phyloP scores from a whole-genome alignment of 1,140 invertebrate species.

The Pseudomyrmex pallidus region DNA sequence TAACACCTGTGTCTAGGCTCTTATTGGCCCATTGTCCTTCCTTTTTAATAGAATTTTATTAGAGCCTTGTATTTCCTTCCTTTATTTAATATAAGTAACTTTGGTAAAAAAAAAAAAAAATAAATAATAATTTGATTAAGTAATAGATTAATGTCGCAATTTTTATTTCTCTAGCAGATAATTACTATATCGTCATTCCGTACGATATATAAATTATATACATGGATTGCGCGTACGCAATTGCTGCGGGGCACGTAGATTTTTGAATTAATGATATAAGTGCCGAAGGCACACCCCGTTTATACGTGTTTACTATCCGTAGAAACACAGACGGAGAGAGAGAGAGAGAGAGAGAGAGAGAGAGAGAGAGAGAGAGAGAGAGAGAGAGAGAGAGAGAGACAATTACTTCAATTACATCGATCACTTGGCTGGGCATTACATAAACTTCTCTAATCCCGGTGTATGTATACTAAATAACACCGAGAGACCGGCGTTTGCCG shows the following conservation, averaged over 20 bases:
- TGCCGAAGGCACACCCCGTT: constrained; percentile 52
- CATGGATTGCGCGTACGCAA: constrained; percentile 27
- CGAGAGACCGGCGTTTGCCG: background rate
- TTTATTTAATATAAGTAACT: no score
- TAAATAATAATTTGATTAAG: no score
- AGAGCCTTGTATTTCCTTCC: no score
- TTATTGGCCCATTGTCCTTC: no score
- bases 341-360: no score
- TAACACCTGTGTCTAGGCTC: no score
- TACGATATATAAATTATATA: constrained; percentile 48
- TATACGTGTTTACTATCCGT: constrained; percentile 23
- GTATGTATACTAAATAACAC: constrained; percentile 6
- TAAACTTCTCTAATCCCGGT: constrained; percentile 39
- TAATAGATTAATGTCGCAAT: no score
- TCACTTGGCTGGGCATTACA: constrained; percentile 9
- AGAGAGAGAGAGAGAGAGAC: no score
- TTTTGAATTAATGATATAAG: constrained; percentile 51
- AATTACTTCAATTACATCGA: constrained; percentile 57
- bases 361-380: background rate
- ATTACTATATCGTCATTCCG: constrained; percentile 15
- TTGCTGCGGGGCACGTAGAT: constrained; percentile 20
- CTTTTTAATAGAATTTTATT: no score
- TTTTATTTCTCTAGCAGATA: no score
- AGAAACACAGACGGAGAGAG: background rate
- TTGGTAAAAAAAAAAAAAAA: no score